Evolutionary conservation across 2,113 vertebrate genomes (phyloP), one percentile per base, ranked within the genome.

Genomic region (Macquaria ambigua): DNA sequence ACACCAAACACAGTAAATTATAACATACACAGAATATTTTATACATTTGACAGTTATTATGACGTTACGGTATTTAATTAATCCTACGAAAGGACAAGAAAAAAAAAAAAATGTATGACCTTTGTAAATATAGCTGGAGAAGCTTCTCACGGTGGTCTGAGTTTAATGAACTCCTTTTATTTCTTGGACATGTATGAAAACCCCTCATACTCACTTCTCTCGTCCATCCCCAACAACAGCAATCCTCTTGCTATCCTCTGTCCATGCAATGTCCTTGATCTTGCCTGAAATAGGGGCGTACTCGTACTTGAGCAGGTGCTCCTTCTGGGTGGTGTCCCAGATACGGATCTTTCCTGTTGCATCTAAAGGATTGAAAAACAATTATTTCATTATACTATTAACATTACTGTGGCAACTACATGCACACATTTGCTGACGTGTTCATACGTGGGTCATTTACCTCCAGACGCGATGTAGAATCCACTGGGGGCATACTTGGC

Each of bases 241-340:
- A 61, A 99, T 94, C 90, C 98, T 97, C 93, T 99, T 98, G 94
- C 97, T 99, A 80, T 99, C 98, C 92, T 97, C 97, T 0, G 98
- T 98, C 98, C 98, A 99, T 6, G 97, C 96, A 43, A 99, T 97
- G 92, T 99, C 98, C 93, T 98, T 98, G 89, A 99, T 94, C 91
- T 92, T 97, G 73, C 98, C 98, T 9, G 96, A 96, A 72, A 99
- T 96, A 0, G 98, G 98, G 93, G 97, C 97, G 89, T 99, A 99
- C 89, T 99, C 98, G 15, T 98, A 98, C 94, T 99, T 99, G 59
- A 99, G 91, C 61, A 99, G 68, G 86, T 99, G 98, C 77, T 99
- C 98, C 89, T 97, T 98, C 95, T 99, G 98, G 2, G 97, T 99
- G 20, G 98, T 99, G 93, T 99, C 98, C 98, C 98, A 99, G 95